Evolutionary conservation across 2,797 vertebrate species (phyloP), one percentile per base, ranked within the genome.

Genomic region (Brotogeris chrysoptera): DNA sequence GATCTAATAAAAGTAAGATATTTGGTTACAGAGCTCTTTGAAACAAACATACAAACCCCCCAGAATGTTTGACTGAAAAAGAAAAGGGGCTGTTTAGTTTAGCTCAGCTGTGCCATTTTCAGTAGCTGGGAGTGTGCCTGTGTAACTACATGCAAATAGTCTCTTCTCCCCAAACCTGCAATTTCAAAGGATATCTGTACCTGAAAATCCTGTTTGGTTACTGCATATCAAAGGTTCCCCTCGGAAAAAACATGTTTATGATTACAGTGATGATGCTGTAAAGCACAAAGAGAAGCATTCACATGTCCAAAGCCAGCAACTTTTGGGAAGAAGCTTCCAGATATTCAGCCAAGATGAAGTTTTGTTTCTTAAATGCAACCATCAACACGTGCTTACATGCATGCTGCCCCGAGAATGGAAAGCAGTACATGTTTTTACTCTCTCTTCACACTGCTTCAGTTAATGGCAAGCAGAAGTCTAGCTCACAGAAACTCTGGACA

Each of bases 191-290:
- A 3, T 55, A 84, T 63, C 76, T 86, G 28, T 52, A 93, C 87
- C 85, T 86, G 87, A 96, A 94, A 96, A 92, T 92, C 93, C 77
- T 90, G 92, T 91, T 86, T 81, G 43, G 59, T 60, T 86, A 69
- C 72, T 78, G 36, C 30, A 41, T 91, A 92, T 73, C 89, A 95
- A 94, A 96, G 41, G 55, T 28, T 78, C 23, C 18, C 46, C 59
- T 53, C 14, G 23, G 17, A 64, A 92, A 88, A 82, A 57, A 0
- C 0, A 14, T 24, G 41, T 15, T 94, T 92, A 68, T 92, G 12
- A 80, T 74, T 65, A 90, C 32, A 88, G 50, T 21, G 21, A 61
- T 23, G 41, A 65, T 47, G 41, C 36, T 46, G 34, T 43, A 80
- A 86, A 93, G n/a, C 73, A 76, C 20, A 90, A 83, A 80, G 63